Percentiles rank a stretch among this genome's conserved stretches.
phyloP scores from a whole-genome alignment of 2,113 vertebrate genomes.

The Xenus cinereus region DNA sequence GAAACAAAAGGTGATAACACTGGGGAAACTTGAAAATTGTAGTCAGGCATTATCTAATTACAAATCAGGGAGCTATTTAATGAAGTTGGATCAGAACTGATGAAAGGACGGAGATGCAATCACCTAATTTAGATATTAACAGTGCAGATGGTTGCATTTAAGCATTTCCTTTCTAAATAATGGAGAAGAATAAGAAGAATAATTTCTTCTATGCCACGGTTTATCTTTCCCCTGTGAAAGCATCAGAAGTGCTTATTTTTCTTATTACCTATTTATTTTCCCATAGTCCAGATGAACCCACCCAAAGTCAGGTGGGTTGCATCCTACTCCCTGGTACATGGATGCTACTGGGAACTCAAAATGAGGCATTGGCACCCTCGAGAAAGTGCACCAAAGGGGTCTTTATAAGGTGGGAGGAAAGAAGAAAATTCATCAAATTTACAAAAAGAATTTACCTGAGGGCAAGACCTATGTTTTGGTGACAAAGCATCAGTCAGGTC shows the following conservation, averaged over 20 bases:
- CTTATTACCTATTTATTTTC: background rate
- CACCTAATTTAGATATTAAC: background rate
- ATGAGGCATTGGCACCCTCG: fast-evolving
- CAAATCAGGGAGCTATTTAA: background rate
- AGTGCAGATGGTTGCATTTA: background rate
- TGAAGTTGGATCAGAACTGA: background rate
- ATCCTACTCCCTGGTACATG: background rate
- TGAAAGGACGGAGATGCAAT: background rate
- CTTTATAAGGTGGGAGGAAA: background rate
- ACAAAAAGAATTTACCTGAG: background rate
- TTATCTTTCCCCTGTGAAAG: background rate
- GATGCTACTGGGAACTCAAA: background rate
- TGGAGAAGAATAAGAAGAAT: background rate
- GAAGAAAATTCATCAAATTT: background rate
- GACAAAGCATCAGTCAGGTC: background rate
- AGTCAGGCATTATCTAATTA: background rate
- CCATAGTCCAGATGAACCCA: background rate
- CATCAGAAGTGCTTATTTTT: background rate
- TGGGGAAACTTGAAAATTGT: fast-evolving
- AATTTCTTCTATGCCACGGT: fast-evolving
- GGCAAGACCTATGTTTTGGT: background rate
- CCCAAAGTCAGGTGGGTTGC: background rate
- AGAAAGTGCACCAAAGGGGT: background rate
- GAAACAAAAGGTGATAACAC: background rate
- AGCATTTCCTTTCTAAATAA: background rate